Conservation (phyloP, 2,797 vertebrate genomes). For the Galago senegalensis region DNA sequence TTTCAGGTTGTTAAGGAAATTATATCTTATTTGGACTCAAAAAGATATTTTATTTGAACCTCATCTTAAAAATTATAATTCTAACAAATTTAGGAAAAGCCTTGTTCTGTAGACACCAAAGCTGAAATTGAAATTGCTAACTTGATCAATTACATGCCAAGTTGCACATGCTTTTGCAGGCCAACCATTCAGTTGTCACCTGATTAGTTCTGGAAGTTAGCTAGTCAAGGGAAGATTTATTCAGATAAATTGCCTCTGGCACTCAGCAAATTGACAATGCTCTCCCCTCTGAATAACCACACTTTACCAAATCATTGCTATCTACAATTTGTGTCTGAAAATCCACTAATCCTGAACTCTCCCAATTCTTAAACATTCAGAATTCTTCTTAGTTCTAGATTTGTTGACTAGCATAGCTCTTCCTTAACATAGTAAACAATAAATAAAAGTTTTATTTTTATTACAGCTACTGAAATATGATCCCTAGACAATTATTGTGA, state of each 20-base stretch:
- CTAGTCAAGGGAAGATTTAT: background rate
- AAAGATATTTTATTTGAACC: background rate
- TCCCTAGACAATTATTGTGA: background rate
- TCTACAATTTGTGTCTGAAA: background rate
- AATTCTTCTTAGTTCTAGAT: background rate
- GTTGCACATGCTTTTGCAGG: background rate
- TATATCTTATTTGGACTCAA: background rate
- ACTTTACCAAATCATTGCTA: background rate
- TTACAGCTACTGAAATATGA: background rate
- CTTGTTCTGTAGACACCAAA: background rate
- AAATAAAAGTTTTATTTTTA: background rate
- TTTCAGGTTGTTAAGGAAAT: background rate
- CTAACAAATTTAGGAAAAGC: background rate
- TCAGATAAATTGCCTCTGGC: background rate
- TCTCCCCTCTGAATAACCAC: background rate
- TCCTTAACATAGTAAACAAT: background rate
- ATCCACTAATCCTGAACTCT: background rate
- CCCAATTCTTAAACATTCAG: background rate
- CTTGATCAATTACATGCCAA: background rate
- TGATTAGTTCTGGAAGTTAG: background rate
- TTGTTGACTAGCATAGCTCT: background rate
- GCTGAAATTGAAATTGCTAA: background rate
- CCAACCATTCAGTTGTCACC: background rate
- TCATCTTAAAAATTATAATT: background rate
- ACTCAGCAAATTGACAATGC: background rate